Evolutionary conservation across 1,140 invertebrate genomes (phyloP), one percentile per base, ranked within the genome.

Genomic region (Pollicipes pollicipes): DNA sequence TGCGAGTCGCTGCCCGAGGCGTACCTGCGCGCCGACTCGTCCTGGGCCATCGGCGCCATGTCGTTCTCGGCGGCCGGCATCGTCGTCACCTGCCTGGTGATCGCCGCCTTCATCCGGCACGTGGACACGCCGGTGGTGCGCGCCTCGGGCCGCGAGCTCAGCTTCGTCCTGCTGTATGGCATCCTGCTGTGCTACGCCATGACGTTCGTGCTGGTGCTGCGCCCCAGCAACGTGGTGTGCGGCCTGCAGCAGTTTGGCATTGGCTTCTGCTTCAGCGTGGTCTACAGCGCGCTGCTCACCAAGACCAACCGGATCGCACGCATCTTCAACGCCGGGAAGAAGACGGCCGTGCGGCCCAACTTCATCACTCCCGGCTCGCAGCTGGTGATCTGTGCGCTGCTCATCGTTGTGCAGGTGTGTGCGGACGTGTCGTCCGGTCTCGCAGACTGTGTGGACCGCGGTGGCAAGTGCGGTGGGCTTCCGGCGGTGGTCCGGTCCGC

Each of bases 361-460:
- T 92, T 95, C 78, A 97, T 97, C 74, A 95, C 93, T 45, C 94
- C 95, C 0, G 87, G 88, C 76, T 97, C 94, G 0, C 95, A 98
- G 79, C 83, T 97, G 35, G 85, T 91, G 73, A 97, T 97, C 76
- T 95, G 93, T 77, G 81, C 84, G 66, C 85, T 86, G 69, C 81
- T 97, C 27, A 85, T 95, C n/a, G 85, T 83, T 45, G 83, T 93
- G 24, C 91, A 94, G 85, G 86, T 89, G 80, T n/a, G n/a, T n/a
- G n/a, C n/a, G n/a, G n/a, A n/a, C n/a, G n/a, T n/a, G n/a, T n/a
- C n/a, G n/a, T n/a, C n/a, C n/a, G n/a, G n/a, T n/a, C n/a, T n/a
- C n/a, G n/a, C n/a, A n/a, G n/a, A n/a, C n/a, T n/a, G n/a, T n/a
- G n/a, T n/a, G n/a, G n/a, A n/a, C n/a, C n/a, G n/a, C n/a, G n/a